phyloP scores from a whole-genome alignment of 1,140 invertebrate genomes.

The Drosophila prosaltans region DNA sequence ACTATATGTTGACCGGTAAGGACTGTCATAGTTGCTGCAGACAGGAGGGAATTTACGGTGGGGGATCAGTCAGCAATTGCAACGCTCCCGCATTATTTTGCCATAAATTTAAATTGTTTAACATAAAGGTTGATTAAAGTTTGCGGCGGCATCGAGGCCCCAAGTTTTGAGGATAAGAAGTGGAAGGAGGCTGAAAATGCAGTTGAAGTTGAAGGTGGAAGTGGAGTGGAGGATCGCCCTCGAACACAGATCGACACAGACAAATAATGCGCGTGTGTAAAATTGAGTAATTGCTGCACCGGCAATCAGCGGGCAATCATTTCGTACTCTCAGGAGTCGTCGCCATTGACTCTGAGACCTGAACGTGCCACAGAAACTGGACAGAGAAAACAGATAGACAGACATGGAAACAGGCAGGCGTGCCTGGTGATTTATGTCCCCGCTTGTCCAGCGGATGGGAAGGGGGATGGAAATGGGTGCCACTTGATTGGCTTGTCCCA shows the following conservation, averaged over 20 bases:
- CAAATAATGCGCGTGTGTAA: conserved; percentile 81
- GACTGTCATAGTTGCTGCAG: conserved; percentile 83
- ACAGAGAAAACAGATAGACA: not conserved
- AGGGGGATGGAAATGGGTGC: conserved; percentile 33
- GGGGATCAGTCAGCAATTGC: conserved; percentile 62
- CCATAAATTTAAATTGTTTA: conserved; percentile 83
- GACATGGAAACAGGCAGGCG: conserved; percentile 33
- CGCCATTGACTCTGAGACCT: conserved; percentile 28
- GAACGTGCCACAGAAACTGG: conserved; percentile 20
- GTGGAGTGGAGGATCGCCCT: conserved; percentile 17
- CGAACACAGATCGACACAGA: conserved; percentile 65
- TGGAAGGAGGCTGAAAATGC: too few species aligned
- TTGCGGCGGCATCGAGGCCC: conserved; percentile 67
- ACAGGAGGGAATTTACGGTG: not conserved
- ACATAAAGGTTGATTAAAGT: conserved; percentile 82
- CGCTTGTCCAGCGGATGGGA: conserved; percentile 25
- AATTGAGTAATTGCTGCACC: conserved; percentile 80
- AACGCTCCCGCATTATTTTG: conserved; percentile 77
- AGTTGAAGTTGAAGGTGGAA: not conserved
- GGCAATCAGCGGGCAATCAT: conserved; percentile 81
- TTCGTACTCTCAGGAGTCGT: conserved; percentile 64
- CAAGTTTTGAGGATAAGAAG: not conserved
- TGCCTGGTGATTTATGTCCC: conserved; percentile 77
- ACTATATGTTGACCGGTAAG: conserved; percentile 84
- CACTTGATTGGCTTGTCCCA: conserved; percentile 60